These are phyloP conservation scores for Pelvicachromis taeniatus DNA, from an alignment of 2,113 vertebrate genomes.

Conservation along the genomic window DNA sequence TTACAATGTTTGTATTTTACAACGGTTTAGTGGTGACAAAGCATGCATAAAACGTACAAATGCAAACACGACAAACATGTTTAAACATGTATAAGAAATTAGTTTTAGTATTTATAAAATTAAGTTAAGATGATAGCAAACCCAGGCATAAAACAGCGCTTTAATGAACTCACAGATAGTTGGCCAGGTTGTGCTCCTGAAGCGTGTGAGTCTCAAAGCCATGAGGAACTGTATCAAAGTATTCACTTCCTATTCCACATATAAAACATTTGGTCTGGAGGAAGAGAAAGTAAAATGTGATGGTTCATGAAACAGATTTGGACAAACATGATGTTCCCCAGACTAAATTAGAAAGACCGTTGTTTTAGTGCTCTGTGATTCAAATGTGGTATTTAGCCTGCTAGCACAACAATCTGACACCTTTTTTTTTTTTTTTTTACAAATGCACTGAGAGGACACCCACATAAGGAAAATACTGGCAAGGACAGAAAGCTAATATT, in stretches of 20 bases:
- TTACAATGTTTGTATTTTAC: not conserved
- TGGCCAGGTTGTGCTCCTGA: slow-evolving; percentile 76
- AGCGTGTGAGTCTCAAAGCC: slow-evolving; percentile 76
- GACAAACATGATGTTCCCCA: not conserved
- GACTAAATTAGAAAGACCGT: not conserved
- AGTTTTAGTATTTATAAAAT: not conserved
- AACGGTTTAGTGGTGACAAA: not conserved
- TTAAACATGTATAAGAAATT: not conserved
- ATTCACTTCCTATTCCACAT: slow-evolving; percentile 75
- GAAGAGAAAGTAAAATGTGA: not conserved
- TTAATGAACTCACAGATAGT: slow-evolving; percentile 65
- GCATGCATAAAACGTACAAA: not conserved
- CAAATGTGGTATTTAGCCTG: not conserved
- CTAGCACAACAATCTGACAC: not conserved
- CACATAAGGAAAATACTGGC: not conserved
- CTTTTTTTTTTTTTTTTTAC: not conserved
- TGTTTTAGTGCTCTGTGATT: not conserved
- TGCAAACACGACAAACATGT: not conserved
- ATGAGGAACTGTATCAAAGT: slow-evolving; percentile 74
- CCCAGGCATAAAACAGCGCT: not conserved
- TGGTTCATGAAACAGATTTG: not conserved
- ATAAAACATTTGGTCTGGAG: slow-evolving; percentile 76
- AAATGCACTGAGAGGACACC: not conserved
- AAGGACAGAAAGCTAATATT: not conserved
- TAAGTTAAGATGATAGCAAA: not conserved